Conservation (phyloP, 2,113 vertebrate genomes). For the Coracopsis vasa region DNA sequence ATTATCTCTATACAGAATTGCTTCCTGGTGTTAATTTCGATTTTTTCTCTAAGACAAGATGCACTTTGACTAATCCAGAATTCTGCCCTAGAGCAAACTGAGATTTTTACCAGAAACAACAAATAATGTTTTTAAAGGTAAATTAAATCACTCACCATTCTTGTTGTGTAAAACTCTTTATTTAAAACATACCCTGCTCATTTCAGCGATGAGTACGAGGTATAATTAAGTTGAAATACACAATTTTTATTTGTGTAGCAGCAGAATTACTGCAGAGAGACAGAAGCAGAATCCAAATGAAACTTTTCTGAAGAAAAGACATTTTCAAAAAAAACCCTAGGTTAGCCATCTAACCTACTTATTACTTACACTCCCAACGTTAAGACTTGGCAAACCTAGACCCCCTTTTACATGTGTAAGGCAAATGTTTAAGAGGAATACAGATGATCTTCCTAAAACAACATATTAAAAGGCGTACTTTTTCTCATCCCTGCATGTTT, state of each 20-base stretch:
- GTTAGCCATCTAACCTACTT: background rate
- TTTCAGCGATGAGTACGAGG: background rate
- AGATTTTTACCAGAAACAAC: background rate
- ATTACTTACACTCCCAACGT: background rate
- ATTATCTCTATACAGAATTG: background rate
- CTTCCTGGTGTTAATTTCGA: background rate
- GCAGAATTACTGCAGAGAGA: background rate
- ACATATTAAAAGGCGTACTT: background rate
- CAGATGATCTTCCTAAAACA: background rate
- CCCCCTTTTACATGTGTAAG: background rate
- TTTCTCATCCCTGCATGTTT: background rate
- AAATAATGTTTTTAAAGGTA: slow-evolving; percentile 1
- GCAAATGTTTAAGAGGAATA: background rate
- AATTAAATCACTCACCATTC: background rate
- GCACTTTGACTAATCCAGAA: background rate
- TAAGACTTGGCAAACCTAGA: background rate
- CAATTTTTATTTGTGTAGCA: background rate
- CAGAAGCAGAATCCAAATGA: background rate
- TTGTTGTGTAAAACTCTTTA: background rate
- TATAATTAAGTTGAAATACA: background rate
- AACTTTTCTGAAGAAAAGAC: background rate
- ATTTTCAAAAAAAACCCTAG: background rate
- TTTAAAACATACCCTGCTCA: background rate
- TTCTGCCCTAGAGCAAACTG: background rate
- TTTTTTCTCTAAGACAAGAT: background rate